These are phyloP conservation scores for Sminthurinus signatus DNA, from an alignment of 1,140 invertebrate species.

Conservation along the genomic window DNA sequence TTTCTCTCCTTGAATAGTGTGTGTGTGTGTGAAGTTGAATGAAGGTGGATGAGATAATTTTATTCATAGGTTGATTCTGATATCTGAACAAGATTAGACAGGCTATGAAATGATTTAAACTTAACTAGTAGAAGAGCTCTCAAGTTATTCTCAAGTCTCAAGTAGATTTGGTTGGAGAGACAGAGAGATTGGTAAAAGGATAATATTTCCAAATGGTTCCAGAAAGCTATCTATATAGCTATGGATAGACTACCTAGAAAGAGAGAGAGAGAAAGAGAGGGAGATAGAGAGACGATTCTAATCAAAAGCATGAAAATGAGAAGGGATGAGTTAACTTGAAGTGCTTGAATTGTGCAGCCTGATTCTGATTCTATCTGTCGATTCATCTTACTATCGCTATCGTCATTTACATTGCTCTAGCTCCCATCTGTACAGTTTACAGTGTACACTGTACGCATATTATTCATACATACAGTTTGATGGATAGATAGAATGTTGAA, in stretches of 20 bases:
- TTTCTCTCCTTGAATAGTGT: too few relatives aligned
- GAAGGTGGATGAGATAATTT: neutral
- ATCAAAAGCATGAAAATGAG: neutral
- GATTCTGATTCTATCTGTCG: neutral
- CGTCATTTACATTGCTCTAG: too few relatives aligned
- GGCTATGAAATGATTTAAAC: conserved; percentile 12
- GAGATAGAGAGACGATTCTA: neutral
- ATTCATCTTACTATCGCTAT: neutral
- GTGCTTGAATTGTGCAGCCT: neutral
- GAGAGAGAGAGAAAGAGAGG: too few relatives aligned
- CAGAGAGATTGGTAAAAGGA: neutral
- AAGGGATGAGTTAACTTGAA: conserved; percentile 11
- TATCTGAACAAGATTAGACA: conserved; percentile 12
- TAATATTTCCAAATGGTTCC: conserved; percentile 13
- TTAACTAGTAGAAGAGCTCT: conserved; percentile 7
- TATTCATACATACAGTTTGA: too few relatives aligned
- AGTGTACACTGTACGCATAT: too few relatives aligned
- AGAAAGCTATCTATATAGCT: neutral
- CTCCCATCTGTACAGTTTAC: too few relatives aligned
- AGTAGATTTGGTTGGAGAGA: neutral
- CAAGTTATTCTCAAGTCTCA: neutral
- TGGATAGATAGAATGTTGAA: too few relatives aligned
- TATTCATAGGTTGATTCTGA: conserved; percentile 7
- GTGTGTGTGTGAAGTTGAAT: too few relatives aligned
- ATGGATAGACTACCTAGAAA: too few relatives aligned